A percentile compares a stretch with the other conserved stretches of the same genome.
phyloP scores from a whole-genome alignment of 2,888 invertebrate genomes.

The Entomobrya proxima region DNA sequence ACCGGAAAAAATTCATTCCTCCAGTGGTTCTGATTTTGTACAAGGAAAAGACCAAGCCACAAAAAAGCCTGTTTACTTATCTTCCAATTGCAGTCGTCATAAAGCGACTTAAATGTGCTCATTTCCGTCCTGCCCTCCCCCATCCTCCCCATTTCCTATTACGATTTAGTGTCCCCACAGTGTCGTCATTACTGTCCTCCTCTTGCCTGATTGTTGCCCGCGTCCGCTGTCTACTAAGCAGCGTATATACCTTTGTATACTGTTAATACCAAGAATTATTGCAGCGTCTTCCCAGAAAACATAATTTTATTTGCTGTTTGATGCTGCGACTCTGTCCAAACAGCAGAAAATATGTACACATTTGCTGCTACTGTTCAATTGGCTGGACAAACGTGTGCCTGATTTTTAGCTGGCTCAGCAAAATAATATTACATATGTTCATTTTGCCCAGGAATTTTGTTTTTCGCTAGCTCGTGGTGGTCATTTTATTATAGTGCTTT shows the following conservation, averaged over 20 bases:
- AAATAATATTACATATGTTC: too few species aligned
- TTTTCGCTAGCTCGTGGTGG: too few species aligned
- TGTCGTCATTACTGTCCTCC: constrained; percentile 52
- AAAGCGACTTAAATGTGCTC: constrained; percentile 62
- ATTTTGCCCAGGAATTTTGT: too few species aligned
- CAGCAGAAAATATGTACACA: too few species aligned
- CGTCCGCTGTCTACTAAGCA: not conserved
- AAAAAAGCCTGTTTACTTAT: constrained; percentile 38
- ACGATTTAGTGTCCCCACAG: constrained; percentile 63
- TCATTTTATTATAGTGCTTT: too few species aligned
- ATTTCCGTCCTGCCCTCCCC: constrained; percentile 51
- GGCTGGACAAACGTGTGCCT: too few species aligned
- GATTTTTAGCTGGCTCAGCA: too few species aligned
- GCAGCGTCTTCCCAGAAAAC: constrained; percentile 21
- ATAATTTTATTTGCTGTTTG: constrained; percentile 22
- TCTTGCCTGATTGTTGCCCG: constrained; percentile 7
- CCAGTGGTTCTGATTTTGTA: too few species aligned
- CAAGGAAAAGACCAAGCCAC: too few species aligned
- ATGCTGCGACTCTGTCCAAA: too few species aligned
- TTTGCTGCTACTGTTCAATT: too few species aligned
- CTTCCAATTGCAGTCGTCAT: constrained; percentile 58
- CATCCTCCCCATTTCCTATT: constrained; percentile 62
- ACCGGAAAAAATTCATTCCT: too few species aligned
- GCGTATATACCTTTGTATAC: not conserved
- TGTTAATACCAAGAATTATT: constrained; percentile 56